Conservation (phyloP, 2,888 invertebrate species). For the Leptopilina myrica region DNA sequence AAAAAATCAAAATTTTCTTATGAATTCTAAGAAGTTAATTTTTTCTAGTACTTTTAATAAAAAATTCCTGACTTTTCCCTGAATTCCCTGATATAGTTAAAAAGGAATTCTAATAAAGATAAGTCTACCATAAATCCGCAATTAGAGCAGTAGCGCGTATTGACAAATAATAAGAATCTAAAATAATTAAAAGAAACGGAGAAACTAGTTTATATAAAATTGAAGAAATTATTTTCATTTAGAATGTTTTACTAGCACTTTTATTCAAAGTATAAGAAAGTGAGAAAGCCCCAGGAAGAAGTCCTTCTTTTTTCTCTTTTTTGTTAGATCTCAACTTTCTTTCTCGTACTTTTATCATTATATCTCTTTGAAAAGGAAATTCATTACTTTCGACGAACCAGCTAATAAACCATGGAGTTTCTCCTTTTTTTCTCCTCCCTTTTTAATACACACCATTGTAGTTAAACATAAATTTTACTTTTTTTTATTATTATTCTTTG, state of each 20-base stretch:
- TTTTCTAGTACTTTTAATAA: too few species aligned
- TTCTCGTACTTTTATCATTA: background rate
- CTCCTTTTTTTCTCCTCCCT: background rate
- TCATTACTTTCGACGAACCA: slow-evolving; percentile 1
- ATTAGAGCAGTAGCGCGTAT: background rate
- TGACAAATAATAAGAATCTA: background rate
- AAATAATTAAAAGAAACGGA: background rate
- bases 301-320: background rate
- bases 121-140: too few species aligned
- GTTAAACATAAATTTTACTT: too few species aligned
- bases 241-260: slow-evolving; percentile 6
- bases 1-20: too few species aligned
- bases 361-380: background rate
- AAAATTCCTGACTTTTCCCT: too few species aligned
- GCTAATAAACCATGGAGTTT: background rate
- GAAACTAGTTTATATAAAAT: slow-evolving; percentile 1
- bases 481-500: too few species aligned
- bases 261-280: background rate
- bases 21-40: too few species aligned
- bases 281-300: background rate
- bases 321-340: background rate
- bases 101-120: too few species aligned
- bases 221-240: background rate
- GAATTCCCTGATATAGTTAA: too few species aligned
- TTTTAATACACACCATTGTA: too few species aligned